Conservation (phyloP, 2,797 vertebrate genomes). For the Oreochromis grahami region DNA sequence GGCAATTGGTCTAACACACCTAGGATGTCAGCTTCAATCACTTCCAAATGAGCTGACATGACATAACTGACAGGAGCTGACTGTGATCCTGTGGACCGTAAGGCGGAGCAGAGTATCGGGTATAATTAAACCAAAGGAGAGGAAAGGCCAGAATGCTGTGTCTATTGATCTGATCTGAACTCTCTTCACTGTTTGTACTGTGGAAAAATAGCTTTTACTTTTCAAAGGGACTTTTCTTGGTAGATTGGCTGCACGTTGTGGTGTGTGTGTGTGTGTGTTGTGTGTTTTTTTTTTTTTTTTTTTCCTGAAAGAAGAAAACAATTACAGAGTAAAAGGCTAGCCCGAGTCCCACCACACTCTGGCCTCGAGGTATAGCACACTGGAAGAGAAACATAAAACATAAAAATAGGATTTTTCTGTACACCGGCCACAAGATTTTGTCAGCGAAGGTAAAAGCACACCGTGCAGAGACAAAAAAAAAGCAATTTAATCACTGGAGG, state of each 20-base stretch:
- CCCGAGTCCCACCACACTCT: background rate
- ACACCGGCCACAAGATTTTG: background rate
- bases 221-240: background rate
- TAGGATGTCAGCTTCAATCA: conserved; percentile 19
- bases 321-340: background rate
- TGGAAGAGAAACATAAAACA: background rate
- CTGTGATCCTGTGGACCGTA: background rate
- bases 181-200: background rate
- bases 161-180: conserved; percentile 23
- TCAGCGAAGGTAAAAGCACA: background rate
- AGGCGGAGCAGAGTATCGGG: background rate
- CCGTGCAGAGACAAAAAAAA: background rate
- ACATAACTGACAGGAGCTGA: conserved; percentile 4
- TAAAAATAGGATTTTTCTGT: background rate
- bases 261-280: too few relatives aligned
- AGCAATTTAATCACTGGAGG: background rate
- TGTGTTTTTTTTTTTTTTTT: too few relatives aligned
- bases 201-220: background rate
- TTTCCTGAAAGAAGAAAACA: background rate
- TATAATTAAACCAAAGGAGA: conserved; percentile 12
- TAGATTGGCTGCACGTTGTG: background rate
- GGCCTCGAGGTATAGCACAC: background rate
- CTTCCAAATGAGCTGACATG: conserved; percentile 32
- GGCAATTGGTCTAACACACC: conserved; percentile 3
- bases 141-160: background rate